These are phyloP conservation scores for Gymnarchus niloticus DNA, from an alignment of 2,113 vertebrate genomes.

Conservation along the genomic window DNA sequence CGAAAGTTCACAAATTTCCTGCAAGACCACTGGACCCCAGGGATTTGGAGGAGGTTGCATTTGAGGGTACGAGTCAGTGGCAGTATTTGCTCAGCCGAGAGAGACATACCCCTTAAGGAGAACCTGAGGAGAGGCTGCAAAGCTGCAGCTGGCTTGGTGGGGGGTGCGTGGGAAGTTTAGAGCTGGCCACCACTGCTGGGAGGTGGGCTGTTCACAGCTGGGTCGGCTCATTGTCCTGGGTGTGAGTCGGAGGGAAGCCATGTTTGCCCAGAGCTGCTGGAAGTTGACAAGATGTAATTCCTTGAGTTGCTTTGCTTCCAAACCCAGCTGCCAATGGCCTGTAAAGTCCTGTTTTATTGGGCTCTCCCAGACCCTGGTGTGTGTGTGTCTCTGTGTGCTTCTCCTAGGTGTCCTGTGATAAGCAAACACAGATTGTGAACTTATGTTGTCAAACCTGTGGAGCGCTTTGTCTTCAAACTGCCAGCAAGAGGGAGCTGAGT, in stretches of 20 bases:
- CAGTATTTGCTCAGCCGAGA: slow-evolving; percentile 67
- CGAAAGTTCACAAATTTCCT: neutral
- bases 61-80: slow-evolving; percentile 38
- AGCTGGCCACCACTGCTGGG: neutral
- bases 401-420: slow-evolving; percentile 28
- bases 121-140: neutral
- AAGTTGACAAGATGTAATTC: slow-evolving; percentile 66
- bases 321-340: neutral
- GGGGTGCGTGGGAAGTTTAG: neutral
- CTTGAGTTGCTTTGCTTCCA: slow-evolving; percentile 10
- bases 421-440: slow-evolving; percentile 44
- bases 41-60: slow-evolving; percentile 6
- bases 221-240: neutral
- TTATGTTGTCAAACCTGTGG: slow-evolving; percentile 15
- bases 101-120: slow-evolving; percentile 24
- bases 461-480: neutral
- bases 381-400: neutral
- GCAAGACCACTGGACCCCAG: neutral
- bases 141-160: neutral
- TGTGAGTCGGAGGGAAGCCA: neutral
- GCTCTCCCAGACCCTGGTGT: neutral
- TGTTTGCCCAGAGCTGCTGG: slow-evolving; percentile 51
- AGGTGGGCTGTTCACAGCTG: neutral
- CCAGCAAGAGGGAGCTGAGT: neutral
- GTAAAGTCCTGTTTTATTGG: neutral